Conservation (phyloP, 2,888 invertebrate genomes). For the Pristionchus japonicus region DNA sequence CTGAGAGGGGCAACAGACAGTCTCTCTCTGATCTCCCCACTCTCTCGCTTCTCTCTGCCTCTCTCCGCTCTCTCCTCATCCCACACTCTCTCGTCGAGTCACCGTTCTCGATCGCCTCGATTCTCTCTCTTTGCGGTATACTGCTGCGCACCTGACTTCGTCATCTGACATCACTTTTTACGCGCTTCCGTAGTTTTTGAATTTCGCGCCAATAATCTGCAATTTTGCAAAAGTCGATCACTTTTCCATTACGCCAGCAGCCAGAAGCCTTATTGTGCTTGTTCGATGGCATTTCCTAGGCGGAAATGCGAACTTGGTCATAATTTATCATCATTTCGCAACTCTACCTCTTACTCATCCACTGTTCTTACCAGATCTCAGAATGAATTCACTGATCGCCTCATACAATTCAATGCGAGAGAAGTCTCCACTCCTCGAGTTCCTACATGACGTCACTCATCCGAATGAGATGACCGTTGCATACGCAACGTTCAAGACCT, state of each 20-base stretch:
- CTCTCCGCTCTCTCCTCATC: conserved; percentile 3
- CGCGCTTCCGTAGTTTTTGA: background rate
- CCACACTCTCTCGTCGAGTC: conserved; percentile 26
- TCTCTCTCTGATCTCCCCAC: conserved; percentile 8
- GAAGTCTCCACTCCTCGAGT: conserved; percentile 35
- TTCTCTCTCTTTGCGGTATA: background rate
- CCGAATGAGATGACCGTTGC: background rate
- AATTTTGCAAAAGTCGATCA: background rate
- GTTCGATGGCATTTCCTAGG: too few species aligned
- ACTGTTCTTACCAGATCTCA: background rate
- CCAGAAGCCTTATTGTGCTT: background rate
- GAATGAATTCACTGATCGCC: conserved; percentile 22
- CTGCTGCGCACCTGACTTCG: conserved; percentile 3
- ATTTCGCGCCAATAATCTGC: background rate
- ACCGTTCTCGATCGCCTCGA: conserved; percentile 4
- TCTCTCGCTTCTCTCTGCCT: background rate
- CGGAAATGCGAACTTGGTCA: too few species aligned
- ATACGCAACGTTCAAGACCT: conserved; percentile 35
- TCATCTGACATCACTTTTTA: conserved; percentile 10
- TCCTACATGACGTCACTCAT: conserved; percentile 44
- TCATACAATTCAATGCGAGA: conserved; percentile 32
- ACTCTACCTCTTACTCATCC: background rate
- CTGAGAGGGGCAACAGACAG: background rate
- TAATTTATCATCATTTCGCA: background rate
- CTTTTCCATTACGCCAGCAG: background rate